These are phyloP conservation scores for Diaphora mendica DNA, from an alignment of 2,888 invertebrate genomes.

Conservation along the genomic window DNA sequence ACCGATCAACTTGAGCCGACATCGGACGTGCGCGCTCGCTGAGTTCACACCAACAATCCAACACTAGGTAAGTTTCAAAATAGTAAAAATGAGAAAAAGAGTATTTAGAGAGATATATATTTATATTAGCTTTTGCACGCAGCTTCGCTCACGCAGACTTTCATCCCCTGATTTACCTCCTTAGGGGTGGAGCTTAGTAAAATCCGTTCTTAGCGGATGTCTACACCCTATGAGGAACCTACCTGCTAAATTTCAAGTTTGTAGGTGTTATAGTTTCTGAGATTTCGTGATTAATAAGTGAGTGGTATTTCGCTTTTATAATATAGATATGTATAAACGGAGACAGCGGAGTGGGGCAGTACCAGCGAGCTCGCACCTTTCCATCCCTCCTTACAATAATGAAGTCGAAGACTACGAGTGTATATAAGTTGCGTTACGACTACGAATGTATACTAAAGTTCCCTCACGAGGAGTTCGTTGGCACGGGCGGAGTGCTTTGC, in stretches of 20 bases:
- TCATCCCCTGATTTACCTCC: too few species aligned
- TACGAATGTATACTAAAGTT: slow-evolving; percentile 27
- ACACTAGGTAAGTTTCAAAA: not conserved
- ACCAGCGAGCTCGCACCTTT: slow-evolving; percentile 43
- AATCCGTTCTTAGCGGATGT: too few species aligned
- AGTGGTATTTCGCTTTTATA: too few species aligned
- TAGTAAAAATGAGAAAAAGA: not conserved
- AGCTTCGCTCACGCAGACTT: too few species aligned
- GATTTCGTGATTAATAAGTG: too few species aligned
- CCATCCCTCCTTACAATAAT: slow-evolving; percentile 7
- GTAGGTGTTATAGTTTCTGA: too few species aligned
- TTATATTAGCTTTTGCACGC: too few species aligned
- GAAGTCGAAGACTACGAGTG: slow-evolving; percentile 22
- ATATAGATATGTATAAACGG: too few species aligned
- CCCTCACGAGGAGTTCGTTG: slow-evolving; percentile 29
- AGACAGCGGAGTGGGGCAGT: slow-evolving; percentile 61
- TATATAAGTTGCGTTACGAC: slow-evolving; percentile 32
- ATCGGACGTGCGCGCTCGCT: not conserved
- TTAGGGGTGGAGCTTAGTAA: too few species aligned
- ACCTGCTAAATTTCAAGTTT: too few species aligned
- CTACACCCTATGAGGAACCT: too few species aligned
- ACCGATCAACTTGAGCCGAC: slow-evolving; percentile 19
- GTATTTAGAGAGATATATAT: too few species aligned
- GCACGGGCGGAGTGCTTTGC: slow-evolving; percentile 16
- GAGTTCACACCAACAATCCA: not conserved